These are phyloP conservation scores for Nicator chloris DNA, from an alignment of 2,113 vertebrate genomes.

Conservation along the genomic window DNA sequence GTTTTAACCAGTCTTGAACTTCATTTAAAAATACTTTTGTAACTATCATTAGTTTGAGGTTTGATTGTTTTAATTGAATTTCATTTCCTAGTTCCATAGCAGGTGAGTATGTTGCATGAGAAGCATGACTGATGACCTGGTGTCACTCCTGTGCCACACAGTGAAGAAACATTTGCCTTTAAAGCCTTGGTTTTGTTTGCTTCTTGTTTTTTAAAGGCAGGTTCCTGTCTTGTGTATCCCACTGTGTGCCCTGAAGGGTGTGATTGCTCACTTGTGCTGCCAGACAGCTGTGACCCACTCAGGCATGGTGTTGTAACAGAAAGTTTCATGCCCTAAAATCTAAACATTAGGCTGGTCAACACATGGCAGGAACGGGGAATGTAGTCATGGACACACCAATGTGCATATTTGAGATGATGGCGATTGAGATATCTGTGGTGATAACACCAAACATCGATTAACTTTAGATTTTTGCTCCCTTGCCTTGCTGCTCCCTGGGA, in stretches of 20 bases:
- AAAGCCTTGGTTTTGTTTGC: neutral
- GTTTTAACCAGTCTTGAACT: neutral
- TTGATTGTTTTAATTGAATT: neutral
- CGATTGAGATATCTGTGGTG: neutral
- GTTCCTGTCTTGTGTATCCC: neutral
- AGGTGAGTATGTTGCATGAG: neutral
- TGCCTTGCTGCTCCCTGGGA: neutral
- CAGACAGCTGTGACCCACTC: neutral
- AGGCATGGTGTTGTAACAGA: neutral
- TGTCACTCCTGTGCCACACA: neutral
- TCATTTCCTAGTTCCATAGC: neutral
- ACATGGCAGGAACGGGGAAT: rapidly evolving
- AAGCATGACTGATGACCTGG: neutral
- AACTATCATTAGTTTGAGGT: neutral
- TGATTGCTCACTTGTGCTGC: neutral
- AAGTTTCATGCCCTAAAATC: neutral
- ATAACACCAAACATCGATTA: neutral
- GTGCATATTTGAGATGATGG: neutral
- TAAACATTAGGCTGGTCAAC: neutral
- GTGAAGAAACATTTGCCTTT: neutral
- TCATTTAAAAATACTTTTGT: neutral
- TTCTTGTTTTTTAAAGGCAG: neutral
- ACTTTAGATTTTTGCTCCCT: neutral
- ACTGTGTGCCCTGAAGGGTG: neutral
- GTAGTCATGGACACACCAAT: rapidly evolving